Conservation (phyloP, 2,113 vertebrate species). For the Oncorhynchus tshawytscha region DNA sequence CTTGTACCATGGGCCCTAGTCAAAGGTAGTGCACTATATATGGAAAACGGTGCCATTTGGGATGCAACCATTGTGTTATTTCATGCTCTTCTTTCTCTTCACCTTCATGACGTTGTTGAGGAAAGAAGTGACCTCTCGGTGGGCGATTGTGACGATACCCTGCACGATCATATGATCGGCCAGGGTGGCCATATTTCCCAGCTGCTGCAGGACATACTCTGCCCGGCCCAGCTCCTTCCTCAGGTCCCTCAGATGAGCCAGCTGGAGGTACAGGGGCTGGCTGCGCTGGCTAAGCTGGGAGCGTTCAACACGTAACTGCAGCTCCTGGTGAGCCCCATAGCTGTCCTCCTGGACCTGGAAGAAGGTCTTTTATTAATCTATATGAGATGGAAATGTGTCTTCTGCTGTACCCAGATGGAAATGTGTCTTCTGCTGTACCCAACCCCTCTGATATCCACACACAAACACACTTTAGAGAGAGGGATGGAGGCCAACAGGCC, state of each 20-base stretch:
- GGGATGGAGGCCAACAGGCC: too few relatives aligned
- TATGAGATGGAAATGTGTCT: too few relatives aligned
- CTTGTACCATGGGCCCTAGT: too few relatives aligned
- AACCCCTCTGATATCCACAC: too few relatives aligned
- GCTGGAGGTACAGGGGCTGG: slow-evolving; percentile 61
- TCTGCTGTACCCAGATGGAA: too few relatives aligned
- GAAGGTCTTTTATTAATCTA: neutral
- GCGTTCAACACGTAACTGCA: slow-evolving; percentile 62
- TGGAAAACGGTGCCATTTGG: too few relatives aligned
- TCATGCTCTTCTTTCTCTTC: neutral
- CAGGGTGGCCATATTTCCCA: slow-evolving; percentile 72
- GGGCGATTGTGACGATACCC: slow-evolving; percentile 66
- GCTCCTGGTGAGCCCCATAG: slow-evolving; percentile 61
- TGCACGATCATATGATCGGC: slow-evolving; percentile 74
- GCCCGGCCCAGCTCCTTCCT: slow-evolving; percentile 51
- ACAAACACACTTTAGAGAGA: too few relatives aligned
- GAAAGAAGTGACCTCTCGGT: slow-evolving; percentile 62
- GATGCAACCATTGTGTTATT: neutral
- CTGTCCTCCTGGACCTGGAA: slow-evolving; percentile 74
- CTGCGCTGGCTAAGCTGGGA: slow-evolving; percentile 30
- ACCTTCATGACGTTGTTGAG: slow-evolving; percentile 71
- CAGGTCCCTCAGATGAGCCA: slow-evolving; percentile 47
- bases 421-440: too few relatives aligned
- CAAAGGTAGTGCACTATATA: too few relatives aligned
- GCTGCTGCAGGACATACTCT: slow-evolving; percentile 55